phyloP scores from a whole-genome alignment of 2,113 vertebrate genomes.

The Petrocephalus microphthalmus region DNA sequence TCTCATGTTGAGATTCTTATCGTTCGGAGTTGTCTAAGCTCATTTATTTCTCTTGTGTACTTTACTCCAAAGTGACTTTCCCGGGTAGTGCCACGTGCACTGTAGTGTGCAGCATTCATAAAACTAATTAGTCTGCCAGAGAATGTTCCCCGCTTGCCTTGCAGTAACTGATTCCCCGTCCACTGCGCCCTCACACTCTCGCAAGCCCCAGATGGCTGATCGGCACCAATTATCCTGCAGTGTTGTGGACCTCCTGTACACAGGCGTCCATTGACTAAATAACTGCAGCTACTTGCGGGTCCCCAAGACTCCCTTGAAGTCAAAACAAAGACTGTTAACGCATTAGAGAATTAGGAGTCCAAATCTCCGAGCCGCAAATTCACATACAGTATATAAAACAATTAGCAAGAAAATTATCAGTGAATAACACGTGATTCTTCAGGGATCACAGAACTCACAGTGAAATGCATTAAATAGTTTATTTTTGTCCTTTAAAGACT shows the following conservation, averaged over 20 bases:
- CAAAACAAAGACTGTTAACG: not conserved
- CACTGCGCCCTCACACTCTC: not conserved
- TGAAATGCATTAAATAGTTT: not conserved
- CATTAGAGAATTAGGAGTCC: not conserved
- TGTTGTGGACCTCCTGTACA: not conserved
- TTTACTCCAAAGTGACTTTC: not conserved
- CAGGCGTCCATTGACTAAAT: not conserved
- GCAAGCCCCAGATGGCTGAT: not conserved
- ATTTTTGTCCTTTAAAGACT: not conserved
- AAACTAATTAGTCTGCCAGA: not conserved
- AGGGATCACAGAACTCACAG: not conserved
- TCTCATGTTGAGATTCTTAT: not conserved
- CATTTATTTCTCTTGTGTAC: not conserved
- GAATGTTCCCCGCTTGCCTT: not conserved
- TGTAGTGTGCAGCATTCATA: not conserved
- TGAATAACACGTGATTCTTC: not conserved
- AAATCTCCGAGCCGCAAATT: not conserved
- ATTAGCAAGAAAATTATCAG: not conserved
- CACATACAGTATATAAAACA: not conserved
- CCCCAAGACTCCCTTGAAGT: not conserved
- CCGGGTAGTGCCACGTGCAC: not conserved
- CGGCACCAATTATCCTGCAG: not conserved
- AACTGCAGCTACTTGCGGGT: not conserved
- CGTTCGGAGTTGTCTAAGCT: not conserved
- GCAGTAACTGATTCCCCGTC: not conserved